Evolutionary conservation across 2,113 vertebrate species (phyloP), one percentile per base, ranked within the genome.

Genomic region (Sisor rabdophorus): DNA sequence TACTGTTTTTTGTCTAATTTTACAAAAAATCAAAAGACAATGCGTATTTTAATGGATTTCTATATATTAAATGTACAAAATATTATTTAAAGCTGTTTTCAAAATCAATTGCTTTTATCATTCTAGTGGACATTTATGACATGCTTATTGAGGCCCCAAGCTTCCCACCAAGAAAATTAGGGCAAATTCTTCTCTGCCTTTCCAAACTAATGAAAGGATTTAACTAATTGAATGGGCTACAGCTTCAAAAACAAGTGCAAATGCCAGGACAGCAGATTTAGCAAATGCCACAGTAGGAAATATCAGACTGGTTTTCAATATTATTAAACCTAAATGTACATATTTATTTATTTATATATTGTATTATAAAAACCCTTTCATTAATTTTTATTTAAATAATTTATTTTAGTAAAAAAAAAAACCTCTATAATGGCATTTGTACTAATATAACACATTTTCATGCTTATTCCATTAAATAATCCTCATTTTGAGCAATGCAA

Each of bases 141-240:
- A 81, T 80, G 82, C 87, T 86, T 87, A 90, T 91, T 91, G 86
- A 92, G 88, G 90, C 83, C 89, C 89, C 86, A 80, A 77, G 82
- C 78, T 87, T 87, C 88, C 89, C 90, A 87, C 88, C 79, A 84
- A 84, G 85, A 90, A 88, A 91, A 91, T 85, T 91, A 90, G 92
- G 91, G 87, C 89, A 87, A 88, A 89, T 89, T 89, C 88, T 89
- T 90, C 88, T 89, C 88, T 89, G 86, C 88, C 69, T 24, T 60
- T 90, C 86, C 87, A 85, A 87, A 87, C 89, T 89, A 91, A 84
- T 81, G 26, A 80, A 86, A 47, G 63, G 36, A 67, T 22, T 47
- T 67, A 67, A 78, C 87, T 86, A 26, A 89, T 88, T 90, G 89
- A 88, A 88, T 87, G 85, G 87, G 84, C 83, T 84, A 87, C 84